phyloP scores from a whole-genome alignment of 2,797 vertebrate genomes.

The Enteromius unitaeniatus region DNA sequence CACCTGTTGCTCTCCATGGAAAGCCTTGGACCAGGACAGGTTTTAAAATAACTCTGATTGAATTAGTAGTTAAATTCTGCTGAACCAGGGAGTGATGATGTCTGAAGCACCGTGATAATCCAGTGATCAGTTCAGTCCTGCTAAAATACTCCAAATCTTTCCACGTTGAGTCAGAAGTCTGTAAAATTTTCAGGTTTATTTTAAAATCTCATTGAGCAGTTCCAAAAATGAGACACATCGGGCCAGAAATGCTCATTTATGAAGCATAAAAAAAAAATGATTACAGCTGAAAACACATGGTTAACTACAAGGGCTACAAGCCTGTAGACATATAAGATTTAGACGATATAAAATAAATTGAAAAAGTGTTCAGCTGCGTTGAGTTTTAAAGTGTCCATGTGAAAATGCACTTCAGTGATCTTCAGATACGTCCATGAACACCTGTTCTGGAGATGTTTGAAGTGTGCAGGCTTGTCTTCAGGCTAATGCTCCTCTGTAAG shows the following conservation, averaged over 20 bases:
- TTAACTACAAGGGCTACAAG: no score
- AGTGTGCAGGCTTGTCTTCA: slow-evolving; percentile 62
- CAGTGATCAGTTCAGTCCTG: not conserved
- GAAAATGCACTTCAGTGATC: slow-evolving; percentile 78
- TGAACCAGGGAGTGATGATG: not conserved
- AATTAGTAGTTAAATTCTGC: not conserved
- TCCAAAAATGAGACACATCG: not conserved
- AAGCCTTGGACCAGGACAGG: no score
- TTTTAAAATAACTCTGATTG: not conserved
- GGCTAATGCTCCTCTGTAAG: slow-evolving; percentile 61
- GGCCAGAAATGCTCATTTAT: not conserved
- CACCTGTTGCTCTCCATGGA: no score
- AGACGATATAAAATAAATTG: not conserved
- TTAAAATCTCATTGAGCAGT: not conserved
- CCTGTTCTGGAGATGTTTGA: slow-evolving; percentile 79
- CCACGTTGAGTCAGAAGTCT: not conserved
- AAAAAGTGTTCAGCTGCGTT: not conserved
- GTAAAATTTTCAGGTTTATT: not conserved
- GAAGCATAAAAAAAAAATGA: no score
- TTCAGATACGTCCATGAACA: slow-evolving; percentile 82
- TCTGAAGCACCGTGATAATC: not conserved
- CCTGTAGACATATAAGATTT: no score
- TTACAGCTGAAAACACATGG: not conserved
- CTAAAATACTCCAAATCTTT: not conserved
- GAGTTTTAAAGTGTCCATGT: slow-evolving; percentile 60